These are phyloP conservation scores for Nemurella pictetii DNA, from an alignment of 2,888 invertebrate species.

Conservation along the genomic window DNA sequence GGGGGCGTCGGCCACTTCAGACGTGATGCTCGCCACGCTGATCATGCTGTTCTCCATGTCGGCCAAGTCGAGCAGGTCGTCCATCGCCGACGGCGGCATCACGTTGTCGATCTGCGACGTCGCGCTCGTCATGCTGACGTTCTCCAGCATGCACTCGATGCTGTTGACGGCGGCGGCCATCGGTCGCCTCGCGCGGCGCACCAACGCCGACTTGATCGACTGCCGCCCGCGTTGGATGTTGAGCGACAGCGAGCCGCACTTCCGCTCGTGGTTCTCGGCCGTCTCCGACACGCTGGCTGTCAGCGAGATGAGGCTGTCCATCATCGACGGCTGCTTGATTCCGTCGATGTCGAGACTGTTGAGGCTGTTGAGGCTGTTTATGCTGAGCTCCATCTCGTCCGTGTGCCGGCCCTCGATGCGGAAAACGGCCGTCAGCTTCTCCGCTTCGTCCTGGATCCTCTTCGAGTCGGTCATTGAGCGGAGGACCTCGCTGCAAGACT, in stretches of 20 bases:
- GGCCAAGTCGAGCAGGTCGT: constrained; percentile 57
- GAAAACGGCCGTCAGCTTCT: constrained; percentile 66
- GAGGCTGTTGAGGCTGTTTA: constrained; percentile 55
- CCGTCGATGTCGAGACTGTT: constrained; percentile 71
- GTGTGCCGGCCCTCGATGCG: constrained; percentile 39
- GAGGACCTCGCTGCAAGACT: constrained; percentile 57
- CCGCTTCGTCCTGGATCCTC: constrained; percentile 74
- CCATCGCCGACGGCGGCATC: constrained; percentile 83
- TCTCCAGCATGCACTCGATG: constrained; percentile 65
- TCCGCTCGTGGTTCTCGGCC: constrained; percentile 29
- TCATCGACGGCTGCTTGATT: constrained; percentile 74
- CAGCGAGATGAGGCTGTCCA: constrained; percentile 68
- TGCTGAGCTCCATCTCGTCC: constrained; percentile 60
- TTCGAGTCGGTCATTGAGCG: constrained; percentile 65
- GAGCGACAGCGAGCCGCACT: constrained; percentile 22
- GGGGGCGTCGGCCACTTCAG: constrained; percentile 67
- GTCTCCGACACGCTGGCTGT: constrained; percentile 53
- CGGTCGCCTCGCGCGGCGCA: constrained; percentile 60
- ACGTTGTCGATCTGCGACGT: constrained; percentile 75
- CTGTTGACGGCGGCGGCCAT: constrained; percentile 62
- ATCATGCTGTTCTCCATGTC: constrained; percentile 83
- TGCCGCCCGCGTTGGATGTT: constrained; percentile 47
- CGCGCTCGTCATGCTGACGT: constrained; percentile 58
- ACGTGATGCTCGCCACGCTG: constrained; percentile 81
- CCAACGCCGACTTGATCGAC: constrained; percentile 68